These are phyloP conservation scores for Rhaphigaster nebulosa DNA, from an alignment of 2,888 invertebrate species.

Conservation along the genomic window DNA sequence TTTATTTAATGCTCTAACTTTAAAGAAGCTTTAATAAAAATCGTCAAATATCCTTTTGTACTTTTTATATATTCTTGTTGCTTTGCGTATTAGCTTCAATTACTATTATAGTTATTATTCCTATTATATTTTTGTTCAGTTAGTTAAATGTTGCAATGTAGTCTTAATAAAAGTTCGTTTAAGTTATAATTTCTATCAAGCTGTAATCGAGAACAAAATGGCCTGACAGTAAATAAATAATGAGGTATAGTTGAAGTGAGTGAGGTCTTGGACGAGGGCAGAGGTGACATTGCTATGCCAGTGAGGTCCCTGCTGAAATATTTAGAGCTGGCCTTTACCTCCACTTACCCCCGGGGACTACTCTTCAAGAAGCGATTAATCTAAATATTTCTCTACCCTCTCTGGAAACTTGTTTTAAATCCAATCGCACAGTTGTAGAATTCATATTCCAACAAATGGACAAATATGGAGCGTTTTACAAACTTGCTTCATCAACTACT, in stretches of 20 bases:
- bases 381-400: background rate
- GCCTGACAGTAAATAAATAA: background rate
- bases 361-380: background rate
- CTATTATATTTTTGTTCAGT: no score
- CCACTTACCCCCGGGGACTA: background rate
- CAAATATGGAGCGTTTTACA: no score
- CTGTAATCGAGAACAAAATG: background rate
- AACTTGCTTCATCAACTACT: no score
- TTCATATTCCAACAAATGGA: background rate
- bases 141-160: background rate
- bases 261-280: no score
- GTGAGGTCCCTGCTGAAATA: background rate
- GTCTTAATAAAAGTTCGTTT: background rate
- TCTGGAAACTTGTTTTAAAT: background rate
- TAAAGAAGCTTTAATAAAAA: no score
- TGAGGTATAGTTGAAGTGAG: background rate
- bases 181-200: background rate
- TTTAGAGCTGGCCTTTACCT: background rate
- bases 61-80: no score
- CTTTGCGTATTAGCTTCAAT: no score
- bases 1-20: no score
- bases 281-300: constrained; percentile 4
- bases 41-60: no score
- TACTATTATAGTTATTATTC: no score
- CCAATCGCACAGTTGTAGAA: background rate